These are phyloP conservation scores for Squalus acanthias DNA, from an alignment of 2,797 vertebrate species.

Conservation along the genomic window DNA sequence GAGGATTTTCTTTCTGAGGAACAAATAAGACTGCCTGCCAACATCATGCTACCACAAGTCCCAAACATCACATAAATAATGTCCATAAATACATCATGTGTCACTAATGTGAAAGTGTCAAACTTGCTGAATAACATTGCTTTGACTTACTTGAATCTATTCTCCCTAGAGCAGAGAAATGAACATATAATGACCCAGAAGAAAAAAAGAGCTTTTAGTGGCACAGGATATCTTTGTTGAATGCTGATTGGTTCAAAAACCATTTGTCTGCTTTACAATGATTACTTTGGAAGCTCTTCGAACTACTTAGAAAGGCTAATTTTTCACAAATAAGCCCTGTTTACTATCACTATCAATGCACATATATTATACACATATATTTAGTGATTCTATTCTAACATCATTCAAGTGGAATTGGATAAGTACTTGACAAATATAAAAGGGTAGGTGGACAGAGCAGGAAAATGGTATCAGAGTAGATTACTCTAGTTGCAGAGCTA, in stretches of 20 bases:
- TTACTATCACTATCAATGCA: background rate
- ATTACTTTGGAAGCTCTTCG: background rate
- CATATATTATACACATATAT: background rate
- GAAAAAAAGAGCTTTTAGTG: background rate
- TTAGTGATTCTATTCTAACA: background rate
- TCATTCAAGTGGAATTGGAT: background rate
- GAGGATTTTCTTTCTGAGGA: background rate
- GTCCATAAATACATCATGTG: background rate
- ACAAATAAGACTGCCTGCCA: background rate
- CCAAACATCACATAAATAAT: background rate
- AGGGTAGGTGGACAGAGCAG: background rate
- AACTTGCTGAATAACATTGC: background rate
- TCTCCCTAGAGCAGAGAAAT: background rate
- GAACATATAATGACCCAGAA: too few relatives aligned
- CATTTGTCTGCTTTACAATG: background rate
- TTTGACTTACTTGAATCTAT: background rate
- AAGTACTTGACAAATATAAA: background rate
- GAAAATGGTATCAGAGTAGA: background rate
- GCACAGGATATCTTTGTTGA: background rate
- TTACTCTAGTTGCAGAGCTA: background rate
- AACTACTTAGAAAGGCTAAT: background rate
- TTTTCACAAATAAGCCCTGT: background rate
- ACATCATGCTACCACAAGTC: background rate
- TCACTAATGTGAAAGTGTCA: background rate
- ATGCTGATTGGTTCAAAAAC: background rate